Evolutionary conservation across 2,888 invertebrate species (phyloP).

Genomic region (Keiferia lycopersicella): DNA sequence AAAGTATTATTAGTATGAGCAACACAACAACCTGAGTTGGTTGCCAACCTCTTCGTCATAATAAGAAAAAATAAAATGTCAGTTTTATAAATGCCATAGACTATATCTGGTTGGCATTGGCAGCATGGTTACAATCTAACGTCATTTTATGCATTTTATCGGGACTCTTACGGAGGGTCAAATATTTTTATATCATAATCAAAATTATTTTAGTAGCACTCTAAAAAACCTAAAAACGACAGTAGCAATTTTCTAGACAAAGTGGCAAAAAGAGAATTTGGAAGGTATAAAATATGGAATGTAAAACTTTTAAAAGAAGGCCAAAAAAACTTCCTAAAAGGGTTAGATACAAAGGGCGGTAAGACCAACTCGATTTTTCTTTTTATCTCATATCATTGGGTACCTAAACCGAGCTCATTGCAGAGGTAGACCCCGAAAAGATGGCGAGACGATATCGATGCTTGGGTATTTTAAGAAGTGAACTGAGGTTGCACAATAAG

Average conservation of each 20-base stretch:
- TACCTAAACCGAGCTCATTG: too few relatives aligned
- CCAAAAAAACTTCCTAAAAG: conserved; percentile 67
- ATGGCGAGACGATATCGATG: too few relatives aligned
- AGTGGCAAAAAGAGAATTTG: conserved; percentile 62
- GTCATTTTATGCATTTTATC: conserved; percentile 25
- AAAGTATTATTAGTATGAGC: too few relatives aligned
- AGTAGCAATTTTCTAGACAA: conserved; percentile 47
- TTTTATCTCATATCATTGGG: too few relatives aligned
- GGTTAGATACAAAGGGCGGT: conserved; percentile 68
- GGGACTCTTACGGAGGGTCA: background rate
- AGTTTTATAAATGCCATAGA: background rate
- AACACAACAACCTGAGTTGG: too few relatives aligned
- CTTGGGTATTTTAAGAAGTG: too few relatives aligned
- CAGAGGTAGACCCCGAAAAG: too few relatives aligned
- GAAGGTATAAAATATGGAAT: conserved; percentile 70
- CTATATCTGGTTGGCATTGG: background rate
- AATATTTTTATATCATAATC: background rate
- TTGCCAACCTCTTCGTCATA: too few relatives aligned
- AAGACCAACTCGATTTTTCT: conserved; percentile 34
- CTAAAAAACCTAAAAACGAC: conserved; percentile 37
- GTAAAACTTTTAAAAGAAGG: conserved; percentile 67
- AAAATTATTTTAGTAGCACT: conserved; percentile 30
- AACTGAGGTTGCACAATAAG: too few relatives aligned
- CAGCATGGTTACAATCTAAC: background rate
- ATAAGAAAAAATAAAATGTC: background rate